These are phyloP conservation scores for Picus viridis DNA, from an alignment of 2,797 vertebrate species.

Conservation along the genomic window DNA sequence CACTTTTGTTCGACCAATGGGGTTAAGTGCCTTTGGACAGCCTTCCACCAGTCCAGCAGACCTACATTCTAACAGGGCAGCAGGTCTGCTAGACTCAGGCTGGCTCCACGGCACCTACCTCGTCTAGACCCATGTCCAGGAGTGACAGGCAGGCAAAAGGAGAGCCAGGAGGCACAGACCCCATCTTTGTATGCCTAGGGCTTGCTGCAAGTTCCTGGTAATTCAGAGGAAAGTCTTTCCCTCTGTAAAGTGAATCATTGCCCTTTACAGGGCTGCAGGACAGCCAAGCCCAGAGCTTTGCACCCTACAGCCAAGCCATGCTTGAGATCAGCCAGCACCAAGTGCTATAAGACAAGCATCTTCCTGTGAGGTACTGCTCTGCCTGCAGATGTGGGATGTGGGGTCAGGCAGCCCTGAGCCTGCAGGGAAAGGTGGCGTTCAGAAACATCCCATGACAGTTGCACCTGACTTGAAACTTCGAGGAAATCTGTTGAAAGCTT, in stretches of 20 bases:
- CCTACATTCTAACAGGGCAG: not conserved
- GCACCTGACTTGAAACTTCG: not conserved
- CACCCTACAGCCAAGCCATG: not conserved
- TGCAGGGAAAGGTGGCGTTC: fast-evolving
- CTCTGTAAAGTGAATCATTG: not conserved
- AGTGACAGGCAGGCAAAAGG: not conserved
- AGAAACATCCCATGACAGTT: fast-evolving
- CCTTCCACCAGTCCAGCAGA: not conserved
- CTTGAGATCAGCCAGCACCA: not conserved
- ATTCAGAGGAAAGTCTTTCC: not conserved
- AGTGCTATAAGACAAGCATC: not conserved
- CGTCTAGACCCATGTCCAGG: not conserved
- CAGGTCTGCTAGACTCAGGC: not conserved
- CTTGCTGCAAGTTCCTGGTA: not conserved
- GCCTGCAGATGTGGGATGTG: not conserved
- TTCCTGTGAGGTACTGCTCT: not conserved
- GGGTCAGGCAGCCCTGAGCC: not conserved
- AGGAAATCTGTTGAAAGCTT: fast-evolving
- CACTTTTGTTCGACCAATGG: not conserved
- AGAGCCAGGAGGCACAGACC: not conserved
- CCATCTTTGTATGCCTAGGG: not conserved
- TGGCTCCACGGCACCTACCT: not conserved
- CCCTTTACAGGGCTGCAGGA: not conserved
- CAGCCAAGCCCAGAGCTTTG: not conserved
- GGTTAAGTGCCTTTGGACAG: not conserved